Conservation (phyloP, 2,888 invertebrate species). For the Asteroscopus sphinx region DNA sequence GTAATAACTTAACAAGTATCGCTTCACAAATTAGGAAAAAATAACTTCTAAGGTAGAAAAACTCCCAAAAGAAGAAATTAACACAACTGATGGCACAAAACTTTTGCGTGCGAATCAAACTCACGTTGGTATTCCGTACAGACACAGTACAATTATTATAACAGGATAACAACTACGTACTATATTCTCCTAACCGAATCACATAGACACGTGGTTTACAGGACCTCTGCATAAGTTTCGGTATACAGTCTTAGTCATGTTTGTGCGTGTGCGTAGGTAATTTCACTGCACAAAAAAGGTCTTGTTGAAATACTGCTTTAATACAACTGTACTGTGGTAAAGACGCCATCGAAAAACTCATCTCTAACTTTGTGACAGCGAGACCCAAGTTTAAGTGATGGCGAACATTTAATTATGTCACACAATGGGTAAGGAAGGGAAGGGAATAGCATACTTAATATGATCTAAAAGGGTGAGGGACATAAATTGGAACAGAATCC, state of each 20-base stretch:
- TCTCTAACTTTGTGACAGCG: constrained; percentile 31
- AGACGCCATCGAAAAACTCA: constrained; percentile 28
- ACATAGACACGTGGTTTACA: too few relatives aligned
- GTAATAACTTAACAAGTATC: too few relatives aligned
- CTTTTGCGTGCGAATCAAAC: constrained; percentile 21
- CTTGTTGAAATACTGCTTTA: too few relatives aligned
- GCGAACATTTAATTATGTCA: constrained; percentile 26
- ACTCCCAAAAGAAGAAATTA: neutral
- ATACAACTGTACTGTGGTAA: neutral
- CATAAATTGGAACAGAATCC: neutral
- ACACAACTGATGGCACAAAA: neutral
- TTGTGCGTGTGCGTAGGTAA: too few relatives aligned
- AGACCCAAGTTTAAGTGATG: constrained; percentile 14
- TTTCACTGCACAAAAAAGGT: too few relatives aligned
- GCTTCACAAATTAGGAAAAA: neutral
- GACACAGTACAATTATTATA: too few relatives aligned
- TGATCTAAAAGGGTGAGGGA: neutral
- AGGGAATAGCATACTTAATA: neutral
- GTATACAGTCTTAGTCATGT: too few relatives aligned
- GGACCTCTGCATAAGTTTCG: too few relatives aligned
- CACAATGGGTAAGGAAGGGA: neutral
- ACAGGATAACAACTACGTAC: too few relatives aligned
- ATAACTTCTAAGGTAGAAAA: neutral
- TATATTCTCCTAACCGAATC: too few relatives aligned
- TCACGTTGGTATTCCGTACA: neutral